Conservation (phyloP, 2,888 invertebrate species). For the Gerris lacustris region DNA sequence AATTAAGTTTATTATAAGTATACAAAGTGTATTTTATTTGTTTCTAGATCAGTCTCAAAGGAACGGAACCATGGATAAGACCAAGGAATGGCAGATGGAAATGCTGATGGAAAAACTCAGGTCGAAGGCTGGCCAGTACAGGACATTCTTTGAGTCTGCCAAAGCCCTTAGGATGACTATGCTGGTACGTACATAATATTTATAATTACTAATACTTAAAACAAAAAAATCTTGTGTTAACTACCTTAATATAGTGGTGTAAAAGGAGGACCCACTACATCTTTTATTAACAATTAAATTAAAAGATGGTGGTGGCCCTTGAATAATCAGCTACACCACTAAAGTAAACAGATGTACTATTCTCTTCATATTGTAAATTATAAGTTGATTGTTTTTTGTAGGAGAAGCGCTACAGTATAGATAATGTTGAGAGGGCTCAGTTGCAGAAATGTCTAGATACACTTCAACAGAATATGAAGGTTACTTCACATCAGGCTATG, state of each 20-base stretch:
- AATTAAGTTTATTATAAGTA: too few species aligned
- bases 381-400: slow-evolving; percentile 36
- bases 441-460: slow-evolving; percentile 84
- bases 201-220: slow-evolving; percentile 20
- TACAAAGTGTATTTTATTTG: background rate
- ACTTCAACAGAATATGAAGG: slow-evolving; percentile 85
- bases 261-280: too few species aligned
- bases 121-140: slow-evolving; percentile 67
- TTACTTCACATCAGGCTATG: slow-evolving; percentile 78
- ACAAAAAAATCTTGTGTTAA: background rate
- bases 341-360: background rate
- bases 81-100: slow-evolving; percentile 67
- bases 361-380: background rate
- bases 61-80: slow-evolving; percentile 40
- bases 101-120: slow-evolving; percentile 83
- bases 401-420: slow-evolving; percentile 82
- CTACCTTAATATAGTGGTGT: too few species aligned
- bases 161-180: slow-evolving; percentile 78
- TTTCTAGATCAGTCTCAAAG: background rate
- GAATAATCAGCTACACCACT: too few species aligned
- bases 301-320: too few species aligned
- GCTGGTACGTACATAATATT: slow-evolving; percentile 46
- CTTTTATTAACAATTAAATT: too few species aligned
- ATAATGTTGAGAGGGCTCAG: slow-evolving; percentile 70
- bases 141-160: slow-evolving; percentile 71